Conservation (phyloP, 2,888 invertebrate species). For the Calliopum simillimum region DNA sequence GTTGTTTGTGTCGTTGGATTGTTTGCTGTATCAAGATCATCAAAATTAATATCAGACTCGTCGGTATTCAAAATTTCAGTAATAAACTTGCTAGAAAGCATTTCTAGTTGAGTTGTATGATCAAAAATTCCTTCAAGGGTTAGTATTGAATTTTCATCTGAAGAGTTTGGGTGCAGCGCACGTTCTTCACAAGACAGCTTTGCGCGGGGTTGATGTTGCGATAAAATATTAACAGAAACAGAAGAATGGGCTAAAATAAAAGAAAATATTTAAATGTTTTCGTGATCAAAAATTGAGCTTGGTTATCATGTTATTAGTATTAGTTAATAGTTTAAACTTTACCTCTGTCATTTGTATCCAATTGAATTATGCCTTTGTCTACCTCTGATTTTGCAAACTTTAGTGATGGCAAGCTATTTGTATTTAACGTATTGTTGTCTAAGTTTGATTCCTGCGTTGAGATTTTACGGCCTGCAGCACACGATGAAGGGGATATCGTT, state of each 20-base stretch:
- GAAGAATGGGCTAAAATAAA: no score
- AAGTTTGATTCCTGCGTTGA: not conserved
- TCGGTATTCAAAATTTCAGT: constrained; percentile 62
- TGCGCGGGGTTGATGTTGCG: not conserved
- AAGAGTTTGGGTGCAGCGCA: constrained; percentile 50
- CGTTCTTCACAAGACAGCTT: constrained; percentile 19
- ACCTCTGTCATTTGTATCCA: no score
- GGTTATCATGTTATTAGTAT: no score
- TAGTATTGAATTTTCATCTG: constrained; percentile 62
- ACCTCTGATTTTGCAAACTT: no score
- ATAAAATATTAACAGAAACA: constrained; percentile 8
- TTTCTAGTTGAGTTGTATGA: constrained; percentile 48
- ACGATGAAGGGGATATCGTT: constrained; percentile 1
- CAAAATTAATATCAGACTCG: constrained; percentile 58
- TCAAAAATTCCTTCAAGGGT: constrained; percentile 52
- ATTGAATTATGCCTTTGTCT: no score
- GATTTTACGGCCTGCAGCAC: constrained; percentile 5
- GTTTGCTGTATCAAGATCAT: constrained; percentile 56
- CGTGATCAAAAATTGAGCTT: no score
- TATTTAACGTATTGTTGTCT: no score
- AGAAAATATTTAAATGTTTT: no score
- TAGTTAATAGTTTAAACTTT: no score
- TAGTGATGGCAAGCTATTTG: no score
- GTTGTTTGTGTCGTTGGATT: constrained; percentile 35
- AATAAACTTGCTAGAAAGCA: constrained; percentile 63